Conservation (phyloP, 1,140 invertebrate species). For the Archivesica marissinica region DNA sequence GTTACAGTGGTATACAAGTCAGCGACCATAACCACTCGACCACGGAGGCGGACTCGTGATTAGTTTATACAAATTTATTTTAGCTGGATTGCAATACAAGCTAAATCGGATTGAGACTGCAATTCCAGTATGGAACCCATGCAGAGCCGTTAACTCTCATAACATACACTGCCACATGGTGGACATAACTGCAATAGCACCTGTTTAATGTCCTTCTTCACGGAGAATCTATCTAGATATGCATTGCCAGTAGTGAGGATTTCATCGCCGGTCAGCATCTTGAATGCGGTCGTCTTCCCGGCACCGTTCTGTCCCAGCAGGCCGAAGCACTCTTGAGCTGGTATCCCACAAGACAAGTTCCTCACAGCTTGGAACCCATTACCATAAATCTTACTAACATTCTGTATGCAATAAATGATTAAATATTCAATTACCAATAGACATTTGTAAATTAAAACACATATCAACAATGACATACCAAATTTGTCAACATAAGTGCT, state of each 20-base stretch:
- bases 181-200: no score
- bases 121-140: no score
- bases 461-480: background rate
- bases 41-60: no score
- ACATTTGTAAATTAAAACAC: background rate
- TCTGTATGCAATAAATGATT: constrained; percentile 29
- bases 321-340: constrained; percentile 93
- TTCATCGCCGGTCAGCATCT: constrained; percentile 89
- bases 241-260: constrained; percentile 81
- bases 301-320: constrained; percentile 94
- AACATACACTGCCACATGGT: no score
- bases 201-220: constrained; percentile 68
- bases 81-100: no score
- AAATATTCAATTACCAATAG: background rate
- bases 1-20: no score
- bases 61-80: no score
- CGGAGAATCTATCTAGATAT: constrained; percentile 73
- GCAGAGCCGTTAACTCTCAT: no score
- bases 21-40: no score
- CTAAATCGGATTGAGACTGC: no score
- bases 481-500: background rate
- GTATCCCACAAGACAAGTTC: constrained; percentile 81
- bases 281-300: constrained; percentile 95
- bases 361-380: constrained; percentile 86
- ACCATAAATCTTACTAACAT: constrained; percentile 69